Base-by-base conservation (phyloP, 2,888 invertebrate species). In the Pyrocoelia pectoralis region DNA sequence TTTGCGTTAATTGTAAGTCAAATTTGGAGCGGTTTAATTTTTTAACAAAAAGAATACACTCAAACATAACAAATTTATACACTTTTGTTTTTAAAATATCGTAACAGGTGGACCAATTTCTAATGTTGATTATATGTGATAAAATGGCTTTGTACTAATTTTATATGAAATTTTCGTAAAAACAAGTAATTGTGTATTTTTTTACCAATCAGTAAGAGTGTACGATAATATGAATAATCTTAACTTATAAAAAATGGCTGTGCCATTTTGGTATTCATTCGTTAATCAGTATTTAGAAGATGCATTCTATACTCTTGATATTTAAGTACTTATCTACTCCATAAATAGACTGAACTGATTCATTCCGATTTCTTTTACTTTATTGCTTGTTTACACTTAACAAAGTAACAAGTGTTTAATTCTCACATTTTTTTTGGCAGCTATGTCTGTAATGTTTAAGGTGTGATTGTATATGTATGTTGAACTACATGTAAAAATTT, bases 241-340 rank as follows among this genome's bases (percentile, higher is more conserved):
- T 15, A 13, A 43, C n/a, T 43, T 12, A 40, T 12, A 41, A 19
- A 49, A 57, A 58, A 58, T 59, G 64, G 64, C 64, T 64, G 64
- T 64, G 64, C 59, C 59, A 55, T 55, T 59, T 15, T 43, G 13
- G 6, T 43, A 43, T 15, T 15, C 4, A 19, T 49, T 19, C 24
- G 15, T 2, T 49, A 12, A 12, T 49, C 49, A 49, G 19, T 19
- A 24, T 49, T 19, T 49, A 19, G 3, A 49, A n/a, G 17, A 3
- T 12, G 49, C 49, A 49, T 14, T n/a, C 12, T 19, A 49, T 49
- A 14, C 15, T 49, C 5, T 12, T 49, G 9, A 4, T 10, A 18
- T 12, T 49, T 14, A 49, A 17, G 10, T 43, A 12, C 13, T 43
- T 43, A 43, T 13, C 1, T 8, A 43, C 8, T 43, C 33, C 9